A percentile compares a stretch with the other conserved stretches of the same genome.
phyloP scores from a whole-genome alignment of 2,888 invertebrate genomes.

The Cordilura impudica region DNA sequence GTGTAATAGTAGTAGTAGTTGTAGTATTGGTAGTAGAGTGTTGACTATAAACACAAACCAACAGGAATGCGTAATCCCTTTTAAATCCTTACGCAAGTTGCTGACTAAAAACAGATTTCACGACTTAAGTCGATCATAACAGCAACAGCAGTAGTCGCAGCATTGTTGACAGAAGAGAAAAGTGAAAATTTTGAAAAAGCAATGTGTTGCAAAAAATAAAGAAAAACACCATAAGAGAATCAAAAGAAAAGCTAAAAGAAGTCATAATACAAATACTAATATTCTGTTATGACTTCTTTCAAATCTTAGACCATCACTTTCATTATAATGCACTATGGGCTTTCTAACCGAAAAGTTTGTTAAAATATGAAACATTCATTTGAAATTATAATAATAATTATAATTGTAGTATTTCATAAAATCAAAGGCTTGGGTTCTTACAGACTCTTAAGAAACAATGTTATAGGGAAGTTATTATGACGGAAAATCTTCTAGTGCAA shows the following conservation, averaged over 20 bases:
- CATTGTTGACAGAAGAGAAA: neutral
- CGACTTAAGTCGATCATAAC: conserved; percentile 19
- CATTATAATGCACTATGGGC: neutral
- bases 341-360: too few relatives aligned
- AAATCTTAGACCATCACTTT: neutral
- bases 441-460: too few relatives aligned
- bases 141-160: neutral
- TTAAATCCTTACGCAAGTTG: conserved; percentile 56
- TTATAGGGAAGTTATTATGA: too few relatives aligned
- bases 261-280: neutral
- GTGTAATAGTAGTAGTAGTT: conserved; percentile 4
- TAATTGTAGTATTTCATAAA: too few relatives aligned
- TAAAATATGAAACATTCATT: too few relatives aligned
- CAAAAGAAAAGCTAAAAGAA: neutral
- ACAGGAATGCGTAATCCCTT: conserved; percentile 54
- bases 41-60: conserved; percentile 16
- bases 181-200: neutral
- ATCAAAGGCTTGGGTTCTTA: too few relatives aligned
- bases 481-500: too few relatives aligned
- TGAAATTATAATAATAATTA: too few relatives aligned
- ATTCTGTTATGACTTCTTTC: neutral
- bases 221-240: neutral
- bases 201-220: conserved; percentile 21
- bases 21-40: neutral
- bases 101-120: conserved; percentile 55